Evolutionary conservation across 1,140 invertebrate species (phyloP).

Genomic region (Anagrus nilaparvatae): DNA sequence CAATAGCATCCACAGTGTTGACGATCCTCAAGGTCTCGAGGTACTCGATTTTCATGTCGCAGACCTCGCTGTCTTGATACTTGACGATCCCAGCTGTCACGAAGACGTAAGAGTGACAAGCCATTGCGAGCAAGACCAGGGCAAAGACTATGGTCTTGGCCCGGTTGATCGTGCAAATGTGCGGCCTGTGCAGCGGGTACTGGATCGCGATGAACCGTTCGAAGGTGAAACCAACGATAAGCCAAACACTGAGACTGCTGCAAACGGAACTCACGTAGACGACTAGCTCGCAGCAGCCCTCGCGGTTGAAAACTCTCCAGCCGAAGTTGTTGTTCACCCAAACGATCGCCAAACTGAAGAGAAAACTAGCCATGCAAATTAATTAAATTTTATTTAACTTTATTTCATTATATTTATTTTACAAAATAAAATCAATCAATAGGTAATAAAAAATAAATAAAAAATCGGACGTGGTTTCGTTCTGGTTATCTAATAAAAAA

Average conservation of each 20-base stretch:
- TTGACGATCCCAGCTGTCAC: conserved; percentile 38
- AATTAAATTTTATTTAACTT: too few relatives aligned
- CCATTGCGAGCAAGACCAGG: conserved; percentile 36
- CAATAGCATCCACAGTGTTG: conserved; percentile 46
- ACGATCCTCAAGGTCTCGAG: conserved; percentile 42
- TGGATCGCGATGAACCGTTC: conserved; percentile 57
- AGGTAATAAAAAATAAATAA: too few relatives aligned
- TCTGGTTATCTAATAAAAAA: too few relatives aligned
- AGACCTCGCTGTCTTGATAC: conserved; percentile 33
- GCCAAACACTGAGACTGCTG: conserved; percentile 50
- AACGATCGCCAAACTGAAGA: conserved; percentile 42
- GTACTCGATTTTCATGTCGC: conserved; percentile 39
- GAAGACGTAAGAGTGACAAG: conserved; percentile 45
- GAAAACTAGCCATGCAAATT: too few relatives aligned
- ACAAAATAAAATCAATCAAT: too few relatives aligned
- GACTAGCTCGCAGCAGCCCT: conserved; percentile 47
- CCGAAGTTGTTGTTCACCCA: conserved; percentile 45
- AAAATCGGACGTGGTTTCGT: too few relatives aligned
- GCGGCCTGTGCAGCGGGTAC: conserved; percentile 51
- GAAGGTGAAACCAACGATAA: conserved; percentile 54
- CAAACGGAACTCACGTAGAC: conserved; percentile 49
- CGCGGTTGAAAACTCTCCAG: conserved; percentile 42
- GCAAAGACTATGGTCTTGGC: conserved; percentile 46
- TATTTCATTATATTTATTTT: too few relatives aligned
- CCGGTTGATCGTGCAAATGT: conserved; percentile 50